These are phyloP conservation scores for Zaprionus lineosus DNA, from an alignment of 2,888 invertebrate species.

Conservation along the genomic window DNA sequence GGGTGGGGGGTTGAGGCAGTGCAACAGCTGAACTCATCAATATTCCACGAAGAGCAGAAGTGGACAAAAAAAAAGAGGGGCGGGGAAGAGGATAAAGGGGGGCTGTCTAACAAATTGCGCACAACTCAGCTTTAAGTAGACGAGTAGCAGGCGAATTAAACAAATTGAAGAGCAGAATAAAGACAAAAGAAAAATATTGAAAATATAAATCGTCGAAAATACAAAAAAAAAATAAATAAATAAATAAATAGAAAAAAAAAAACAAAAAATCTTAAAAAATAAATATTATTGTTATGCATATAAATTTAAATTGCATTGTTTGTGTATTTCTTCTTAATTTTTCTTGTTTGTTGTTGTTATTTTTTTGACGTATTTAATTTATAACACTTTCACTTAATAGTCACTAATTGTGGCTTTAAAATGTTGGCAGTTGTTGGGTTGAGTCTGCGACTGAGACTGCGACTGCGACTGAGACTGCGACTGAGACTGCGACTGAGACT, in stretches of 20 bases:
- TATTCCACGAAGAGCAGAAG: conserved; percentile 18
- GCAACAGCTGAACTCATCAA: conserved; percentile 55
- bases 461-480: too few relatives aligned
- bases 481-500: too few relatives aligned
- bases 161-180: neutral
- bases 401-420: conserved; percentile 52
- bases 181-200: too few relatives aligned
- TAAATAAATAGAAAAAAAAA: conserved; percentile 5
- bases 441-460: too few relatives aligned
- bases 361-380: conserved; percentile 46
- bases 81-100: neutral
- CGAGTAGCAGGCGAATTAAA: too few relatives aligned
- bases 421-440: too few relatives aligned
- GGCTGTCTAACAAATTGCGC: conserved; percentile 26
- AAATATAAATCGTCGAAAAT: too few relatives aligned
- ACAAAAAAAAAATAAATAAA: neutral
- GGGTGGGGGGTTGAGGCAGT: conserved; percentile 9
- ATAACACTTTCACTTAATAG: conserved; percentile 73
- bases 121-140: conserved; percentile 1
- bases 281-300: conserved; percentile 34
- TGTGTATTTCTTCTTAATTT: conserved; percentile 11
- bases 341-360: neutral
- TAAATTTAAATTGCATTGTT: conserved; percentile 35
- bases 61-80: too few relatives aligned
- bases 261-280: neutral